phyloP scores from a whole-genome alignment of 2,888 invertebrate species.

The Gari tellinella region DNA sequence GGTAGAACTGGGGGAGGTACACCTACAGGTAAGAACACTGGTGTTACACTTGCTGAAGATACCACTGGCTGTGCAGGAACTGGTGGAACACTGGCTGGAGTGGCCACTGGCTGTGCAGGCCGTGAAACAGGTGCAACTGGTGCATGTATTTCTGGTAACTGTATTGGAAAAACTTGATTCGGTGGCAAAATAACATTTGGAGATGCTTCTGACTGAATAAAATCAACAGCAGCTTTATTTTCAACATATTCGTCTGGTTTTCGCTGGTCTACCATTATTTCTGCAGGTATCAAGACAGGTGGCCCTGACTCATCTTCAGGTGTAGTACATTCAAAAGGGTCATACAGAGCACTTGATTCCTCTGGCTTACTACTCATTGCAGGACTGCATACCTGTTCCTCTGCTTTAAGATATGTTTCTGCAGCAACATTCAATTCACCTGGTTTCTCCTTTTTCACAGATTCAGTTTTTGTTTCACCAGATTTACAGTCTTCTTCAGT shows the following conservation, averaged over 20 bases:
- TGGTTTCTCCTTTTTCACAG: too few species aligned
- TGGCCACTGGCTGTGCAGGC: not conserved
- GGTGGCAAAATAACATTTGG: not conserved
- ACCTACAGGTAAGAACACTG: not conserved
- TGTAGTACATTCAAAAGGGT: slow-evolving; percentile 7
- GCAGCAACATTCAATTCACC: too few species aligned
- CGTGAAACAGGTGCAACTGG: not conserved
- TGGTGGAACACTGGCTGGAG: not conserved
- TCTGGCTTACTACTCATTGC: not conserved
- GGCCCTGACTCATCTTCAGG: too few species aligned
- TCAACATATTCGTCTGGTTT: too few species aligned
- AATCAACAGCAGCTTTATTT: not conserved
- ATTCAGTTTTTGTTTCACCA: too few species aligned
- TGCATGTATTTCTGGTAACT: not conserved
- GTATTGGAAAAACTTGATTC: not conserved
- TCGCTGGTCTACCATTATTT: too few species aligned
- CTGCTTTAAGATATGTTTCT: too few species aligned
- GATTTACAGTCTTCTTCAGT: too few species aligned
- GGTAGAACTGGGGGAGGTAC: not conserved
- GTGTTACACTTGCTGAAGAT: not conserved
- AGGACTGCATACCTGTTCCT: too few species aligned
- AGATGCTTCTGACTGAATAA: not conserved
- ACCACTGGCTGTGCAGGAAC: not conserved
- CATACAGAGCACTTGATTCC: not conserved
- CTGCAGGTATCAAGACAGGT: too few species aligned